phyloP scores from a whole-genome alignment of 1,140 invertebrate genomes.

The Oreohelix idahoensis region DNA sequence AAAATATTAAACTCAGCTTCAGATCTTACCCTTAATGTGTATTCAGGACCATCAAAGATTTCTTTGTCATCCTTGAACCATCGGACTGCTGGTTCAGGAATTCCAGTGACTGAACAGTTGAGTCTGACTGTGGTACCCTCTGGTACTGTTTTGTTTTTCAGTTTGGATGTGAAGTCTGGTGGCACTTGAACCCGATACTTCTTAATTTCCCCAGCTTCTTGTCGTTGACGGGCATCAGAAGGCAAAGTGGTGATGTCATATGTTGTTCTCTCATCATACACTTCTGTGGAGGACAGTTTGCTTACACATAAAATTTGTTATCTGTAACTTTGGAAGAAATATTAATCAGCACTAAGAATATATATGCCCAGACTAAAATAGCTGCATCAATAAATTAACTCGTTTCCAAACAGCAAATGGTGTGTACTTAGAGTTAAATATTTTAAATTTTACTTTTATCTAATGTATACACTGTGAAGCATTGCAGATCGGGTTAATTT shows the following conservation, averaged over 20 bases:
- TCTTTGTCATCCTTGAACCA: slow-evolving; percentile 70
- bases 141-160: slow-evolving; percentile 86
- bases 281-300: too few species aligned
- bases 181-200: slow-evolving; percentile 72
- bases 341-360: too few species aligned
- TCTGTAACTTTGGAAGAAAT: too few species aligned
- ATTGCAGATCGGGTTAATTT: too few species aligned
- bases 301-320: too few species aligned
- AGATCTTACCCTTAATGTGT: slow-evolving; percentile 59
- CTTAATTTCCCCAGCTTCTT: slow-evolving; percentile 43
- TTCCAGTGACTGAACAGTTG: slow-evolving; percentile 67
- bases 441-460: too few species aligned
- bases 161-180: slow-evolving; percentile 89
- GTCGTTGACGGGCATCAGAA: background rate
- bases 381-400: too few species aligned
- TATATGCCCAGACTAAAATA: too few species aligned
- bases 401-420: too few species aligned
- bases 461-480: too few species aligned
- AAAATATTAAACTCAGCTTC: too few species aligned
- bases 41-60: slow-evolving; percentile 54
- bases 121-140: slow-evolving; percentile 74
- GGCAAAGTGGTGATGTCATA: slow-evolving; percentile 20
- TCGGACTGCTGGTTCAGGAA: slow-evolving; percentile 63
- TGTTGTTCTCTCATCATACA: slow-evolving; percentile 35
- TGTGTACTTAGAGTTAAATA: too few species aligned